Evolutionary conservation across 2,113 vertebrate genomes (phyloP).

Genomic region (Syrmaticus mikado): DNA sequence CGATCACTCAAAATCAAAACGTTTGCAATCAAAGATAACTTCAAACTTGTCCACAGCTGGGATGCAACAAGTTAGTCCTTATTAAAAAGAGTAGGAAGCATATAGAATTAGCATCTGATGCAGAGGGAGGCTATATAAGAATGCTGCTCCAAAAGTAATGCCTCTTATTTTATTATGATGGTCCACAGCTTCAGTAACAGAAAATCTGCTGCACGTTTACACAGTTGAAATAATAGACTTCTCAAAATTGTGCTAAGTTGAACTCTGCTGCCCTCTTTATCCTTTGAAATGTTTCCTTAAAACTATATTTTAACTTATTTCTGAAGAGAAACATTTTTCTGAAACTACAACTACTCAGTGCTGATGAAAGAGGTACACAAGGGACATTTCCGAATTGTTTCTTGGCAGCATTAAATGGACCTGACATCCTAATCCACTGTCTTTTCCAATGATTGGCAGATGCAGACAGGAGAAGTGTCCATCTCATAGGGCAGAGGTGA

Average conservation of each 20-base stretch:
- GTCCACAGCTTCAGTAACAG: not conserved
- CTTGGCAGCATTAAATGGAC: not conserved
- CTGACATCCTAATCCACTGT: not conserved
- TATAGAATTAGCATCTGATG: not conserved
- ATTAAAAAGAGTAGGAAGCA: not conserved
- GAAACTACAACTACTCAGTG: not conserved
- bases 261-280: not conserved
- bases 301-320: constrained; percentile 2
- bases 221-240: not conserved
- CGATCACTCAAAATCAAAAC: constrained; percentile 31
- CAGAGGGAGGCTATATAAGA: not conserved
- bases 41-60: constrained; percentile 11
- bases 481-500: not conserved
- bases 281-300: not conserved
- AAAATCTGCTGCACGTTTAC: not conserved
- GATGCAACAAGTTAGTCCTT: constrained; percentile 22
- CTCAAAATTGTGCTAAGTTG: not conserved
- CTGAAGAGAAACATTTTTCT: not conserved
- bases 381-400: not conserved
- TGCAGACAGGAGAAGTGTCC: not conserved
- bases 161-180: not conserved
- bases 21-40: constrained; percentile 36
- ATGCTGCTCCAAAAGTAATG: not conserved
- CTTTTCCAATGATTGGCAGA: not conserved
- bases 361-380: not conserved